These are phyloP conservation scores for Otis tarda DNA, from an alignment of 2,113 vertebrate genomes.

Conservation along the genomic window DNA sequence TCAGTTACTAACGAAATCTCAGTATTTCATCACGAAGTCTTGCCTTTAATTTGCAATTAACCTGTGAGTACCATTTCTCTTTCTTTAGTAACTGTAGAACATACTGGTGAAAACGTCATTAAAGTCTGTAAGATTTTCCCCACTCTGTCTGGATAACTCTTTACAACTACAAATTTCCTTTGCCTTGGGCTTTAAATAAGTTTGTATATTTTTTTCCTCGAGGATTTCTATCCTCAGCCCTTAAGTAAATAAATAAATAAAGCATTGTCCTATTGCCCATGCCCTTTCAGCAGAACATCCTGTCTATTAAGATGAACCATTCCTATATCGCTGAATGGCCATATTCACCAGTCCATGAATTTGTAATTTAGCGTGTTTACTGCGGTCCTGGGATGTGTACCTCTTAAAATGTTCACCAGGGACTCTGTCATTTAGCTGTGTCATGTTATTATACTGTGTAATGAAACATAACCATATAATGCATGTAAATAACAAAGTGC, in stretches of 20 bases:
- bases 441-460: conserved; percentile 43
- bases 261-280: background rate
- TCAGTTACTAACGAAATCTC: conserved; percentile 20
- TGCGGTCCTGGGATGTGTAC: background rate
- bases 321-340: background rate
- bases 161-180: background rate
- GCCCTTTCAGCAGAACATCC: background rate
- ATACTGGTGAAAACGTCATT: background rate
- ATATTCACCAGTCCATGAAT: conserved; percentile 14
- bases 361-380: conserved; percentile 17
- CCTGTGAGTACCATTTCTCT: background rate
- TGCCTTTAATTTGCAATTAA: conserved; percentile 40
- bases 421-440: conserved; percentile 49
- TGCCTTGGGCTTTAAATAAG: background rate
- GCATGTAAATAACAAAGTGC: conserved; percentile 55
- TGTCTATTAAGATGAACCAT: conserved; percentile 14
- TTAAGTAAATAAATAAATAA: conserved; percentile 42
- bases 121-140: background rate
- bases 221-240: background rate
- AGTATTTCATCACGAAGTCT: background rate
- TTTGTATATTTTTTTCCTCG: background rate
- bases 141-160: background rate
- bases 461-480: conserved; percentile 58
- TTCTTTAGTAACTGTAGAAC: background rate
- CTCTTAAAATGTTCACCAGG: conserved; percentile 16